phyloP scores from a whole-genome alignment of 2,797 vertebrate genomes.

The Tadarida brasiliensis region DNA sequence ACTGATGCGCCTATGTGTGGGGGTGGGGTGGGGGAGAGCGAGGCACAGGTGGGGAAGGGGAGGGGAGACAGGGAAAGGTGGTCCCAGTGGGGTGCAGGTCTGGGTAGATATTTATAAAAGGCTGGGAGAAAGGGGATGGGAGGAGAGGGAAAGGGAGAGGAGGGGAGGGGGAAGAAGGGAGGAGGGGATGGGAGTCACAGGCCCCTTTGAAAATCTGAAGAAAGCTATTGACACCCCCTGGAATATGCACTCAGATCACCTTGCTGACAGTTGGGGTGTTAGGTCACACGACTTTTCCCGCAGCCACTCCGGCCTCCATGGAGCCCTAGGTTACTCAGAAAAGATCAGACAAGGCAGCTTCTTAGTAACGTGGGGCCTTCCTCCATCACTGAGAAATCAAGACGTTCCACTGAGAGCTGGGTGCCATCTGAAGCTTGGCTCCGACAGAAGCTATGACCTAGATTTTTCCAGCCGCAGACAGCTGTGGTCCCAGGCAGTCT shows the following conservation, averaged over 20 bases:
- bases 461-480: not conserved
- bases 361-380: not conserved
- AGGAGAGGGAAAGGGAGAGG: not conserved
- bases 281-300: too few relatives aligned
- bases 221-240: not conserved
- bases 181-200: too few relatives aligned
- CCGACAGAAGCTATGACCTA: not conserved
- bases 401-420: not conserved
- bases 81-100: too few relatives aligned
- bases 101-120: not conserved
- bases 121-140: too few relatives aligned
- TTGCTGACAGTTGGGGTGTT: not conserved
- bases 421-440: not conserved
- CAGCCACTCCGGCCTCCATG: not conserved
- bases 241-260: not conserved
- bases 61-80: rapidly evolving
- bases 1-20: not conserved
- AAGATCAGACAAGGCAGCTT: not conserved
- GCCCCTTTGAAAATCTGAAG: not conserved
- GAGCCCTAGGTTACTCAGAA: not conserved
- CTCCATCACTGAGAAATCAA: not conserved
- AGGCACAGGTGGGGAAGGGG: not conserved
- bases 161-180: too few relatives aligned
- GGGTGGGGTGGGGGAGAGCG: not conserved
- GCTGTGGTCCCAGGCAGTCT: not conserved